Base-by-base conservation (phyloP, 2,113 vertebrate genomes). In the Strix aluco region DNA sequence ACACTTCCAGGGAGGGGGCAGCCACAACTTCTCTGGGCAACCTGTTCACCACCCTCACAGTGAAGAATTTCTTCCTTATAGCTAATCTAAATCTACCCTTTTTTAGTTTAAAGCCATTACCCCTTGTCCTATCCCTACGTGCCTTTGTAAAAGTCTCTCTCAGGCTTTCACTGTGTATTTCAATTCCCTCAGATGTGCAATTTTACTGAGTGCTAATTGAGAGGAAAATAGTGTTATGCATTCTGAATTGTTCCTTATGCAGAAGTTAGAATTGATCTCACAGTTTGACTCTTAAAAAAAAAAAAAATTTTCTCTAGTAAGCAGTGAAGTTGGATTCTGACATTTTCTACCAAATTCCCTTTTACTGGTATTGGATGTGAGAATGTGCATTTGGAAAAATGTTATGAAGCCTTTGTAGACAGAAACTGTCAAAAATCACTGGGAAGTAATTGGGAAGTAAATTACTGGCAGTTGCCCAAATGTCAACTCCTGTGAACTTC, bases 381-480 rank as follows among this genome's bases (percentile, higher is more conserved):
- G 87, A 74, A 89, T 21, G 47, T 5, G 5, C n/a, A 32, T 77
- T 89, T 30, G 66, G 54, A 69, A 81, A 55, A 73, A 88, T 29
- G 38, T 61, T 44, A 10, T 14, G 91, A 86, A 55, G 63, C 63
- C 51, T 85, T 84, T 70, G n/a, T 51, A 80, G 89, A 91, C 54
- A 88, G 71, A 82, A 94, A 27, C 84, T 92, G 81, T 85, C 73
- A 90, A 70, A 94, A 94, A 92, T 63, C 88, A 58, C 86, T 78
- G 81, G 91, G 58, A 83, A 70, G 71, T 92, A 91, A 93, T 73
- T 19, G 15, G 81, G 32, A 93, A 94, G 81, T 90, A 88, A 96
- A 94, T 95, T 82, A 93, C 80, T 75, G 82, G 67, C 62, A 49
- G 89, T 83, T 92, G 90, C 67, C 55, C 65, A 88, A 88, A 96